Evolutionary conservation across 1,140 invertebrate genomes (phyloP).

Genomic region (Drosophila equinoxialis): DNA sequence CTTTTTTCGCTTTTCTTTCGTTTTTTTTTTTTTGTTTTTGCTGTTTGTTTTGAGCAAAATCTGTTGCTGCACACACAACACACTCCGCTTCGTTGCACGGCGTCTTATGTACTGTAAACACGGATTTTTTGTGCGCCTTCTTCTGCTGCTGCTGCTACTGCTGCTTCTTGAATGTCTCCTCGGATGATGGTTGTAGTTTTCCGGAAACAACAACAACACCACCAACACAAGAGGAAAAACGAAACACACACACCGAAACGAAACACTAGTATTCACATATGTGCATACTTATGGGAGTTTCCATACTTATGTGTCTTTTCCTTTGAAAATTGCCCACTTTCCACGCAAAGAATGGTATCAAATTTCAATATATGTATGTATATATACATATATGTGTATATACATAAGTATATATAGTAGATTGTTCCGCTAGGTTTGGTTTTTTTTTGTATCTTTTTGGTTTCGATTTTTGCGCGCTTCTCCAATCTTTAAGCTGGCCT

Average conservation of each 20-base stretch:
- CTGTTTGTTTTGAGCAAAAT: neutral
- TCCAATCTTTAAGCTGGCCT: constrained; percentile 1
- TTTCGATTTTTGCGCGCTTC: constrained; percentile 23
- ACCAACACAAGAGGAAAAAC: neutral
- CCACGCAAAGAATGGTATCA: constrained; percentile 43
- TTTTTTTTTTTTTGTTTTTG: too few relatives aligned
- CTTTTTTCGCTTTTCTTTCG: too few relatives aligned
- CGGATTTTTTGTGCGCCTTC: neutral
- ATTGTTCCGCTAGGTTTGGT: constrained; percentile 17
- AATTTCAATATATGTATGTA: constrained; percentile 49
- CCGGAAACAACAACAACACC: constrained; percentile 7
- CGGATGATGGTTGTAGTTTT: constrained; percentile 21
- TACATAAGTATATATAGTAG: neutral
- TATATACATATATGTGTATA: too few relatives aligned
- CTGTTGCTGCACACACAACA: constrained; percentile 12
- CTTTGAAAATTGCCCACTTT: constrained; percentile 41
- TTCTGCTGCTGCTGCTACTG: too few relatives aligned
- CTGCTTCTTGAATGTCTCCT: neutral
- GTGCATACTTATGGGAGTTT: constrained; percentile 45
- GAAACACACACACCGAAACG: neutral
- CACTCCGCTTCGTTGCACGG: constrained; percentile 40
- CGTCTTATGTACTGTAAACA: constrained; percentile 33
- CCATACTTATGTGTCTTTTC: constrained; percentile 49
- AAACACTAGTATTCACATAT: constrained; percentile 40
- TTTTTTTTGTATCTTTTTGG: constrained; percentile 1